These are phyloP conservation scores for Megaceryle torquata DNA, from an alignment of 2,113 vertebrate species.

Conservation along the genomic window DNA sequence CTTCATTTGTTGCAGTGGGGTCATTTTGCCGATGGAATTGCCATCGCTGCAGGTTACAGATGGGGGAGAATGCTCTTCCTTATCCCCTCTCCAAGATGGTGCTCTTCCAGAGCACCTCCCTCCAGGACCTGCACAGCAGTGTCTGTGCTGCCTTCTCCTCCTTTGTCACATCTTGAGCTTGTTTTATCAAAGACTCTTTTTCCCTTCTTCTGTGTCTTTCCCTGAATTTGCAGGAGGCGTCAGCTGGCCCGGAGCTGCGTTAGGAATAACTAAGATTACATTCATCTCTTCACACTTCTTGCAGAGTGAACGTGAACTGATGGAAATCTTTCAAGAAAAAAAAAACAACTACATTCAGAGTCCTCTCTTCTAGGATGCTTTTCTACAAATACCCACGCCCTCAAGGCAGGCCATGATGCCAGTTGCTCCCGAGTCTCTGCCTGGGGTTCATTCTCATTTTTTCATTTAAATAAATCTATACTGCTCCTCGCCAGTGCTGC, in stretches of 20 bases:
- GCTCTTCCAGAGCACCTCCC: neutral
- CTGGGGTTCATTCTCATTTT: neutral
- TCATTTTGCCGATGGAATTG: neutral
- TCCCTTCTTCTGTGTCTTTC: neutral
- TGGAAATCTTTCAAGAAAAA: neutral
- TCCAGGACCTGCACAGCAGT: neutral
- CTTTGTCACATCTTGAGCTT: neutral
- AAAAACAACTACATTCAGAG: neutral
- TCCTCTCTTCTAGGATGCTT: neutral
- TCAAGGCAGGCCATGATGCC: neutral
- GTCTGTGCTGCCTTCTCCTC: rapidly evolving
- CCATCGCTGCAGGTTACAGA: neutral
- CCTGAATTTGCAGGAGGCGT: neutral
- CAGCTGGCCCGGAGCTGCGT: neutral
- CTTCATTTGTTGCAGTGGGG: neutral
- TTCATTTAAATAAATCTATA: neutral
- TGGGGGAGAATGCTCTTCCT: neutral
- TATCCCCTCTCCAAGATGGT: rapidly evolving
- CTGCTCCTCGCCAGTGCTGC: neutral
- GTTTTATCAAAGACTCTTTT: neutral
- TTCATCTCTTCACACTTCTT: neutral
- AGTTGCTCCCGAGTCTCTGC: neutral
- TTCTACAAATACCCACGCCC: neutral
- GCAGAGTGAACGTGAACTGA: neutral
- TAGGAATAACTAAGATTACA: neutral